Evolutionary conservation across 1,140 invertebrate species (phyloP).

Genomic region (Dendrolimus punctatus): DNA sequence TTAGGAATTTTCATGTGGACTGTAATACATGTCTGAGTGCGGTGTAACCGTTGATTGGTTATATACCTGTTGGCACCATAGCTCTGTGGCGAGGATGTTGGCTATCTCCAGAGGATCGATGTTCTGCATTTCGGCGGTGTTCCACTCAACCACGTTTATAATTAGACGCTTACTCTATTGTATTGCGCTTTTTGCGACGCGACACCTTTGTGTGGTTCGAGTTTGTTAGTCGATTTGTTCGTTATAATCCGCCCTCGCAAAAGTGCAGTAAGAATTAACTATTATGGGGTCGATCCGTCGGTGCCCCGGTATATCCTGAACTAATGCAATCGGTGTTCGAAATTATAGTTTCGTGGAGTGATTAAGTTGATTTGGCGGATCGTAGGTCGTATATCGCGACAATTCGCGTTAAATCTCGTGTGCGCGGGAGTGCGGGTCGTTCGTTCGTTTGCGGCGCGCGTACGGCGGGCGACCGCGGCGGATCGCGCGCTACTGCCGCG

Average conservation of each 20-base stretch:
- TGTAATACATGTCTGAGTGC: too few species aligned
- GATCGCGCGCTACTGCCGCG: slow-evolving; percentile 61
- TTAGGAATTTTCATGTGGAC: too few species aligned
- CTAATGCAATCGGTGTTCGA: not conserved
- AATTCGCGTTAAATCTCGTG: slow-evolving; percentile 35
- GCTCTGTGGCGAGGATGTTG: slow-evolving; percentile 84
- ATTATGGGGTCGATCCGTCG: slow-evolving; percentile 26
- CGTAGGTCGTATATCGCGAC: slow-evolving; percentile 38
- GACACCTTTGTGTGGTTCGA: slow-evolving; percentile 66
- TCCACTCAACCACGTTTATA: slow-evolving; percentile 58
- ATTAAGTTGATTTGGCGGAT: slow-evolving; percentile 27
- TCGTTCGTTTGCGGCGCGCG: slow-evolving; percentile 64
- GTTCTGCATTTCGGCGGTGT: slow-evolving; percentile 57
- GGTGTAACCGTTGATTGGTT: not conserved
- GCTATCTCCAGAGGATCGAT: slow-evolving; percentile 86
- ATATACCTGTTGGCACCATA: slow-evolving; percentile 82
- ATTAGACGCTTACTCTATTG: slow-evolving; percentile 70
- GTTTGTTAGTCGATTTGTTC: slow-evolving; percentile 69
- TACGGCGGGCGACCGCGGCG: slow-evolving; percentile 60
- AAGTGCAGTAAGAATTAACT: slow-evolving; percentile 29
- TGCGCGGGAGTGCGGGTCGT: slow-evolving; percentile 65
- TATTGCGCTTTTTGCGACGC: slow-evolving; percentile 68
- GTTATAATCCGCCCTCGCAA: slow-evolving; percentile 66
- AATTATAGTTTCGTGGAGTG: slow-evolving; percentile 16
- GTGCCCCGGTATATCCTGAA: slow-evolving; percentile 11